phyloP scores from a whole-genome alignment of 2,113 vertebrate genomes.

The Chunga burmeisteri region DNA sequence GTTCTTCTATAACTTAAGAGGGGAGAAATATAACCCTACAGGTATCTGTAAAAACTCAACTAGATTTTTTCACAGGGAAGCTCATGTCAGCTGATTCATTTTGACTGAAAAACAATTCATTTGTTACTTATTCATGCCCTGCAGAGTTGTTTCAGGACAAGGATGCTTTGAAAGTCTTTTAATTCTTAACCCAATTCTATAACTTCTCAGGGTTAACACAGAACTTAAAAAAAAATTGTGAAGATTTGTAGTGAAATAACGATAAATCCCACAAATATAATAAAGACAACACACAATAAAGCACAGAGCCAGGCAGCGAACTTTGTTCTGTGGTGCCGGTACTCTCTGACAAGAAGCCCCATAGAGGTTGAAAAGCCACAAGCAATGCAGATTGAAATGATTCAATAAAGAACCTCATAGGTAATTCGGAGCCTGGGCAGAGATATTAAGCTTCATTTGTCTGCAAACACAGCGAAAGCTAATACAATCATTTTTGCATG shows the following conservation, averaged over 20 bases:
- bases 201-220: background rate
- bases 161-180: conserved; percentile 25
- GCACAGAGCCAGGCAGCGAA: background rate
- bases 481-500: background rate
- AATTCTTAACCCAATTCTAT: background rate
- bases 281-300: background rate
- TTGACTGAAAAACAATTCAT: conserved; percentile 27
- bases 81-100: background rate
- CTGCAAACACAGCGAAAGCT: background rate
- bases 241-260: background rate
- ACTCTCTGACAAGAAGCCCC: background rate
- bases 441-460: background rate
- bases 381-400: background rate
- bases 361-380: background rate
- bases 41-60: background rate
- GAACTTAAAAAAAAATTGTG: background rate
- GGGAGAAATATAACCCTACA: background rate
- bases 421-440: background rate
- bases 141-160: conserved; percentile 33
- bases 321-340: background rate
- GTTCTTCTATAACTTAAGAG: background rate
- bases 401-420: background rate
- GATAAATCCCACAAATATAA: background rate
- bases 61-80: background rate
- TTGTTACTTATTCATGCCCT: conserved; percentile 41